Conservation (phyloP, 2,113 vertebrate genomes). For the Nesospiza acunhae region DNA sequence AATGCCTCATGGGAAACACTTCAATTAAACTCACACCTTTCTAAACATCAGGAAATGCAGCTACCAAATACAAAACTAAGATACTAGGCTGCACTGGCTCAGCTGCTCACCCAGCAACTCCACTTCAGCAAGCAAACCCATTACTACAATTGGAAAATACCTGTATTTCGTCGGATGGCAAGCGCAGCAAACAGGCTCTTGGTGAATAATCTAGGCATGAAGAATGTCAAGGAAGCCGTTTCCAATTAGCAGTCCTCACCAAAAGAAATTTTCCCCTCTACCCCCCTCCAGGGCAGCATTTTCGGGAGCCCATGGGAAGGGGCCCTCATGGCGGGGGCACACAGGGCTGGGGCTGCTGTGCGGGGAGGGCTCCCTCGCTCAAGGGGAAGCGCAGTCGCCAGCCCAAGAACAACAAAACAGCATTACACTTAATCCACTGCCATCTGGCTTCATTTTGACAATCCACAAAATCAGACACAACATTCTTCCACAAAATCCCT, state of each 20-base stretch:
- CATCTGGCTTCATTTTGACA: constrained; percentile 69
- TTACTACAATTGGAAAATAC: background rate
- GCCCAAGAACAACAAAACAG: constrained; percentile 61
- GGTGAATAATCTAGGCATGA: background rate
- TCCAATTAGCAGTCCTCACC: background rate
- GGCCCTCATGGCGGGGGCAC: background rate
- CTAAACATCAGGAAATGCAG: constrained; percentile 43
- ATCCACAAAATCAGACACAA: constrained; percentile 66
- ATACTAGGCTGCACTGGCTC: background rate
- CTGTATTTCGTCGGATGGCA: background rate
- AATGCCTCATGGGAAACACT: background rate
- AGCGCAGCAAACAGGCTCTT: background rate
- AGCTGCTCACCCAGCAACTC: background rate
- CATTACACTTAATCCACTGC: constrained; percentile 64
- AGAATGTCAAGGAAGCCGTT: background rate
- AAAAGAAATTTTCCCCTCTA: background rate
- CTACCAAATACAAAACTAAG: background rate
- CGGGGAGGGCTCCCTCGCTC: background rate
- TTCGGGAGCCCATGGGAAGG: background rate
- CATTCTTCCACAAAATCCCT: constrained; percentile 47
- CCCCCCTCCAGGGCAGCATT: background rate
- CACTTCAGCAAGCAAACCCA: background rate
- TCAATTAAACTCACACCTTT: constrained; percentile 14
- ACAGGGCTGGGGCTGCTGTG: background rate
- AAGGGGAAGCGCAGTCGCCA: background rate